Evolutionary conservation across 2,888 invertebrate species (phyloP), one percentile per base, ranked within the genome.

Genomic region (Drosophila meridiana): DNA sequence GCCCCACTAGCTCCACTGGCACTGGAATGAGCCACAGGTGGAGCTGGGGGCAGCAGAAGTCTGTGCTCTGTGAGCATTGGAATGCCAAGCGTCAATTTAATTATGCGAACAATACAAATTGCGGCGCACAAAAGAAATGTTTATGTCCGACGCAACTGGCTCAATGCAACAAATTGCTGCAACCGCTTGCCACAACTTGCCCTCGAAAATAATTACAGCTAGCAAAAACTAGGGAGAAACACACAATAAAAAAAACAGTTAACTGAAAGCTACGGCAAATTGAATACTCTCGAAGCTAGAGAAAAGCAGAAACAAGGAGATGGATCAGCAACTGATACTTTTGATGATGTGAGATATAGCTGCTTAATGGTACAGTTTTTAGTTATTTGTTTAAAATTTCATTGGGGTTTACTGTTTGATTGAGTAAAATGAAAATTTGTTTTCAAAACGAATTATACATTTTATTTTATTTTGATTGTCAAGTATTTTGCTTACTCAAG

Each of bases 21-120:
- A n/a, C 32, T 50, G 61, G 70, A 32, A 61, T 56, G 69, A 30
- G 30, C 66, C 47, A 57, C 34, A 28, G 20, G 13, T 43, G 28
- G 43, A 14, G 34, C 14, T 26, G 32, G 47, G 28, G 47, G 47
- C 20, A 26, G 43, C 47, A 34, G 6, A 36, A 26, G 59, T n/a
- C 59, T 47, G 30, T 40, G 30, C 38, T 40, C 26, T 62, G 66
- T 52, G 61, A 47, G 50, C 61, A 57, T 55, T 55, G 89, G 87
- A 83, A 87, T 87, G 87, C 80, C 82, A 88, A 87, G 90, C 87
- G 87, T 88, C 87, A 90, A 87, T 87, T 87, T 87, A 87, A 87
- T 87, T 87, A 87, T 89, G 87, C 83, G 87, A 90, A 87, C 90
- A 88, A 88, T 87, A 87, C 87, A 87, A 87, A 87, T 87, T 87